Evolutionary conservation across 2,797 vertebrate genomes (phyloP), one percentile per base, ranked within the genome.

Genomic region (Huso huso): DNA sequence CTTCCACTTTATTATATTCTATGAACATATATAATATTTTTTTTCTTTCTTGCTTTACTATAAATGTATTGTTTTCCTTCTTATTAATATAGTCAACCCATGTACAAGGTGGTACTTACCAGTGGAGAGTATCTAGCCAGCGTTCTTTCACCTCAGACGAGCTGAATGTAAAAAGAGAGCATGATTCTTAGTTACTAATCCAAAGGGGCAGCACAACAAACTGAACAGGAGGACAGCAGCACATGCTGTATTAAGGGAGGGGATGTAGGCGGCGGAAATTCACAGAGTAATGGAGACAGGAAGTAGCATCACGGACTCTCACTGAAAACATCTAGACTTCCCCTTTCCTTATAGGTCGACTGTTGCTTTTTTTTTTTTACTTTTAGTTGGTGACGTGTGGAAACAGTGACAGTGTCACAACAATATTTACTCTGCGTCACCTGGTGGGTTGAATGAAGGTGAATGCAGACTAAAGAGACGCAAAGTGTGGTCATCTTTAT

Each of bases 221-320:
- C 74, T 72, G 76, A 70, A 62, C 72, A 55, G 52, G 66, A 64
- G 67, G 11, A 48, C 63, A 15, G 59, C n/a, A 70, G 72, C 67
- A 0, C 78, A 76, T 73, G 6, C 73, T 10, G 84, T 80, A 68
- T 91, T 93, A 88, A 80, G 10, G 78, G 72, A 55, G 79, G 70
- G 65, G 76, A 75, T 68, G 80, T 80, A 78, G 86, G 72, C 84
- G 83, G 71, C 89, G 91, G 94, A 95, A 96, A 93, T 76, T 37
- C 70, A 71, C 75, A 84, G 73, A 75, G 76, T 87, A 79, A 86
- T 77, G 73, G 84, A 78, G 78, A 81, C 88, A 95, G 94, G 95
- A 96, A 95, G 86, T 75, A 78, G 64, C 90, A 85, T 95, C 93
- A 95, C 67, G 79, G 85, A 87, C 85, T 77, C 83, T 83, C 77